These are phyloP conservation scores for Clarias fuscus DNA, from an alignment of 2,797 vertebrate genomes.

Conservation along the genomic window DNA sequence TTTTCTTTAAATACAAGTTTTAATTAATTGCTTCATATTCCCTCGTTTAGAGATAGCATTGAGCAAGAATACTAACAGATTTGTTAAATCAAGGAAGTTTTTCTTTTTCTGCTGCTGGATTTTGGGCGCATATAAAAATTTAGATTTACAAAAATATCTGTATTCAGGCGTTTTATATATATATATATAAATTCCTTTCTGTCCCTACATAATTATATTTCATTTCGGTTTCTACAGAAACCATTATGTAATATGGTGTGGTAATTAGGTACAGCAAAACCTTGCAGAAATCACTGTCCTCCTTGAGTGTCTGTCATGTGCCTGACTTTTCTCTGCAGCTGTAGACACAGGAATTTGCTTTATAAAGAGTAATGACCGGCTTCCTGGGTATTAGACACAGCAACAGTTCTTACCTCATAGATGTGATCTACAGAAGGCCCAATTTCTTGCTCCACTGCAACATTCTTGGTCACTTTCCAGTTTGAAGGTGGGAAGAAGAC, in stretches of 20 bases:
- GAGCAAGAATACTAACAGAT: no score
- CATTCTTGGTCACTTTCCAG: slow-evolving; percentile 77
- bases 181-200: no score
- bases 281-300: slow-evolving; percentile 1
- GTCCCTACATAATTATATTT: background rate
- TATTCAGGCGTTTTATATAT: background rate
- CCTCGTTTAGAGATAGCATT: no score
- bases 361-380: slow-evolving; percentile 43
- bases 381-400: slow-evolving; percentile 6
- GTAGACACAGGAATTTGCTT: slow-evolving; percentile 29
- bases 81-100: background rate
- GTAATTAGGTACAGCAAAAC: background rate
- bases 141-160: background rate
- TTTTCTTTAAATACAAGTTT: no score
- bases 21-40: no score
- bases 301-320: slow-evolving; percentile 39
- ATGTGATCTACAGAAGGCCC: slow-evolving; percentile 86
- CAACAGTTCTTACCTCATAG: slow-evolving; percentile 81
- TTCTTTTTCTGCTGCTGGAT: background rate
- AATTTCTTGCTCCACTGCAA: slow-evolving; percentile 76
- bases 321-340: slow-evolving; percentile 45
- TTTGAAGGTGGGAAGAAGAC: slow-evolving; percentile 80
- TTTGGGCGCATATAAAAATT: background rate
- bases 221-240: background rate
- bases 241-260: background rate